phyloP scores from a whole-genome alignment of 2,888 invertebrate species.

The Merodon equestris region DNA sequence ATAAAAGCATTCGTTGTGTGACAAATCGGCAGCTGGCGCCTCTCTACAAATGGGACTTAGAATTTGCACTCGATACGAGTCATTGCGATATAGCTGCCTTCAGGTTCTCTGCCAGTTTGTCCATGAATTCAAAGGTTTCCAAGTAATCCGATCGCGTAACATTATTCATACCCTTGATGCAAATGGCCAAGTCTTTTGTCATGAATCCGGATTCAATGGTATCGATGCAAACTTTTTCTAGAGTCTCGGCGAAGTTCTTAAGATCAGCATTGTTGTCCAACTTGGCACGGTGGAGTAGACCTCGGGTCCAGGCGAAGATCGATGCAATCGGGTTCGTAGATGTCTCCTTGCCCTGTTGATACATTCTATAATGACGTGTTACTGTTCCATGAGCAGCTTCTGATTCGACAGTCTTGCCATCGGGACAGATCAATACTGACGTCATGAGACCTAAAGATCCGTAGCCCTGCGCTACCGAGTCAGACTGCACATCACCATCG shows the following conservation, averaged over 20 bases:
- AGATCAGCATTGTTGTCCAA: slow-evolving; percentile 91
- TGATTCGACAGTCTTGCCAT: slow-evolving; percentile 98
- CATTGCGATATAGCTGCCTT: slow-evolving; percentile 74
- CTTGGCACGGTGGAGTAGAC: slow-evolving; percentile 95
- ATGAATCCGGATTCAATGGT: slow-evolving; percentile 97
- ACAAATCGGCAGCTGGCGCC: slow-evolving; percentile 7
- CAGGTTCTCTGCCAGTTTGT: slow-evolving; percentile 95
- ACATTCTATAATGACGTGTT: slow-evolving; percentile 92
- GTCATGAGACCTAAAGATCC: slow-evolving; percentile 99
- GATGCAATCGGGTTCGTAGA: slow-evolving; percentile 99
- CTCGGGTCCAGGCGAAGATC: slow-evolving; percentile 99
- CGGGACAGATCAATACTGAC: slow-evolving; percentile 96
- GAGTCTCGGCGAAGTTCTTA: slow-evolving; percentile 88
- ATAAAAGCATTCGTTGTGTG: slow-evolving; percentile 16
- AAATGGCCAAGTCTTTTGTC: slow-evolving; percentile 99
- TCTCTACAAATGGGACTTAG: slow-evolving; percentile 51
- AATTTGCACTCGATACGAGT: slow-evolving; percentile 66
- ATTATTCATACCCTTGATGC: slow-evolving; percentile 94
- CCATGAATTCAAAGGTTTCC: slow-evolving; percentile 98
- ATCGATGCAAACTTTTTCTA: slow-evolving; percentile 94
- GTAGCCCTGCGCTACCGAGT: slow-evolving; percentile 98
- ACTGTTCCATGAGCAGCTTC: slow-evolving; percentile 99
- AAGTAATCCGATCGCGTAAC: slow-evolving; percentile 88
- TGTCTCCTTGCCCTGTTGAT: slow-evolving; percentile 97
- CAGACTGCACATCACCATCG: slow-evolving; percentile 99